Percentiles rank a stretch among this genome's conserved stretches.
Conservation (phyloP, 2,888 invertebrate genomes). For the Acanthosepion pharaonis region DNA sequence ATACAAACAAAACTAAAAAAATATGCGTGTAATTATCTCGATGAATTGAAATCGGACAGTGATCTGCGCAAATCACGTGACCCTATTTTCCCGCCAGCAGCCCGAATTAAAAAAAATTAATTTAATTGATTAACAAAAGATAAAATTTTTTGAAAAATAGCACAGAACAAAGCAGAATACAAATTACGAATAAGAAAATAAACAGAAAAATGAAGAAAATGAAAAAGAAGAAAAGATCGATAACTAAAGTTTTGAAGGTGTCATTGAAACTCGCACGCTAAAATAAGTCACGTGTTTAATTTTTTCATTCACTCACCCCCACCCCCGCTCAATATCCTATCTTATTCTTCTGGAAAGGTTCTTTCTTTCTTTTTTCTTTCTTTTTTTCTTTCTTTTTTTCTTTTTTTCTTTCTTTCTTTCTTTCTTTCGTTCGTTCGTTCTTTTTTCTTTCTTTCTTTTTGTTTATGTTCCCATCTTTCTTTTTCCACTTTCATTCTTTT, state of each 20-base stretch:
- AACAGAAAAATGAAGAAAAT: not conserved
- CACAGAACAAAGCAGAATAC: not conserved
- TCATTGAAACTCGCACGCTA: not conserved
- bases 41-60: constrained; percentile 2
- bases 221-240: not conserved
- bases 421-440: not conserved
- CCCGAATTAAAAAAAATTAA: not conserved
- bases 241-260: not conserved
- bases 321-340: not conserved
- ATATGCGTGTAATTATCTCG: not conserved
- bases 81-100: not conserved
- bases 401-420: not conserved
- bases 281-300: not conserved
- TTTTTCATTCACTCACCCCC: not conserved
- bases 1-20: not conserved
- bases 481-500: not conserved
- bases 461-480: not conserved
- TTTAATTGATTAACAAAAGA: not conserved
- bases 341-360: not conserved
- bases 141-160: not conserved
- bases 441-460: not conserved
- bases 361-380: not conserved
- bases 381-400: no score
- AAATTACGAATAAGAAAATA: not conserved
- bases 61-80: not conserved